These are phyloP conservation scores for Drosophila ironensis DNA, from an alignment of 1,140 invertebrate genomes.

Conservation along the genomic window DNA sequence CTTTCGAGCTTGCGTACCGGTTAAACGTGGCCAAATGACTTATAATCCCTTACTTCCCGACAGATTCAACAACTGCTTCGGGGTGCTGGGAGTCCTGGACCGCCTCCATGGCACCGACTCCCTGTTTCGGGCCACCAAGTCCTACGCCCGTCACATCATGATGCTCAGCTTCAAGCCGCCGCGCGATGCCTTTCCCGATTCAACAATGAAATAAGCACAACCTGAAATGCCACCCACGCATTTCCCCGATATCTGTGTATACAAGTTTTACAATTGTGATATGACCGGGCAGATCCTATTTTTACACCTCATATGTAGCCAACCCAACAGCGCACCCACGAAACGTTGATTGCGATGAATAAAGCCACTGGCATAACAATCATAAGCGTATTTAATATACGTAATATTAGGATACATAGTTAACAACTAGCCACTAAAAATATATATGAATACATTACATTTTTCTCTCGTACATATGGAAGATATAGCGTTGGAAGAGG, in stretches of 20 bases:
- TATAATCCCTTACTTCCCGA: not conserved
- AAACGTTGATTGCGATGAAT: conserved; percentile 21
- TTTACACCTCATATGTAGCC: conserved; percentile 22
- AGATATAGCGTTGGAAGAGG: not conserved
- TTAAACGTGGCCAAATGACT: not conserved
- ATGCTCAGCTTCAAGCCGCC: conserved; percentile 90
- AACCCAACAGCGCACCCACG: not conserved
- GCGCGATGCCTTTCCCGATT: conserved; percentile 89
- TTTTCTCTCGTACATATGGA: not conserved
- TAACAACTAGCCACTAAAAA: conserved; percentile 38
- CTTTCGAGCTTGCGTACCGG: not conserved
- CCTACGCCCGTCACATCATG: conserved; percentile 90
- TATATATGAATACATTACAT: not conserved
- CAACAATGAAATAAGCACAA: conserved; percentile 74
- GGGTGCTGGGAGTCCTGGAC: conserved; percentile 92
- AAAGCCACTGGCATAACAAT: conserved; percentile 22
- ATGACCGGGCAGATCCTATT: conserved; percentile 25
- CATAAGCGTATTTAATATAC: conserved; percentile 40
- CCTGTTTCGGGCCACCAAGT: conserved; percentile 88
- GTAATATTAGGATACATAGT: conserved; percentile 33
- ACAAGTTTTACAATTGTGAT: conserved; percentile 34
- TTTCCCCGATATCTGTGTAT: conserved; percentile 21
- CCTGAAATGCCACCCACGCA: not conserved
- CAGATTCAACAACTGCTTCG: conserved; percentile 93
- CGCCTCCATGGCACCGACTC: conserved; percentile 93